Evolutionary conservation across 2,113 vertebrate species (phyloP).

Genomic region (Phrynosoma platyrhinos): DNA sequence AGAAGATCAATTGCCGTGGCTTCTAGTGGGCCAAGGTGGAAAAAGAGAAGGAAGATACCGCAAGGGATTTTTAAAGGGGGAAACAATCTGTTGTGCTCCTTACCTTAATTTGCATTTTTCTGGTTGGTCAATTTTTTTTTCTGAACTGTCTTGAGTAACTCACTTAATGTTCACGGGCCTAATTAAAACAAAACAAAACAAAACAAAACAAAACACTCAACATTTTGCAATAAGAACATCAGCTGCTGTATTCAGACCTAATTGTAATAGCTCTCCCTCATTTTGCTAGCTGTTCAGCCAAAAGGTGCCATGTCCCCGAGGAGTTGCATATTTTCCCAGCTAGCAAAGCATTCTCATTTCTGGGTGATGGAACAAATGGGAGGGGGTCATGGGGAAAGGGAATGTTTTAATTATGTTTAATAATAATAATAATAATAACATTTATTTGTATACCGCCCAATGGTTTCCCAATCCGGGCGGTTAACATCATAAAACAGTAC

Average conservation of each 20-base stretch:
- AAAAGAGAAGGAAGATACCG: too few species aligned
- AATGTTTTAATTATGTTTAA: too few species aligned
- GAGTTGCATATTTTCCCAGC: constrained; percentile 14
- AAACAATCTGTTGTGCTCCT: background rate
- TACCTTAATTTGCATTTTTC: background rate
- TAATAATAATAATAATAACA: too few species aligned
- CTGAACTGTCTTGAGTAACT: background rate
- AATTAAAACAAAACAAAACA: too few species aligned
- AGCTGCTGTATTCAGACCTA: background rate
- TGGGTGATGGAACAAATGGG: constrained; percentile 22
- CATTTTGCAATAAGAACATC: background rate
- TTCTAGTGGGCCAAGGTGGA: too few species aligned
- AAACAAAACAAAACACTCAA: background rate
- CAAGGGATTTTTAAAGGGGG: background rate
- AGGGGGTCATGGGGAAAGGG: too few species aligned
- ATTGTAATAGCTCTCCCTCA: constrained; percentile 1
- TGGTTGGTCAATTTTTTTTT: background rate
- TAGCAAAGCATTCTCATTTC: background rate
- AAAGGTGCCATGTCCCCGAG: background rate
- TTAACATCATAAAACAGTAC: too few species aligned
- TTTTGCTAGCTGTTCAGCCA: background rate
- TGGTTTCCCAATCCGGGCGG: too few species aligned
- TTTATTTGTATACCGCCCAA: too few species aligned
- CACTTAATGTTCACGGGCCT: too few species aligned
- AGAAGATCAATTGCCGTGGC: too few species aligned